Conservation (phyloP, 37 sponge, comb jelly and placozoan genomes). For the Crambe crambe region DNA sequence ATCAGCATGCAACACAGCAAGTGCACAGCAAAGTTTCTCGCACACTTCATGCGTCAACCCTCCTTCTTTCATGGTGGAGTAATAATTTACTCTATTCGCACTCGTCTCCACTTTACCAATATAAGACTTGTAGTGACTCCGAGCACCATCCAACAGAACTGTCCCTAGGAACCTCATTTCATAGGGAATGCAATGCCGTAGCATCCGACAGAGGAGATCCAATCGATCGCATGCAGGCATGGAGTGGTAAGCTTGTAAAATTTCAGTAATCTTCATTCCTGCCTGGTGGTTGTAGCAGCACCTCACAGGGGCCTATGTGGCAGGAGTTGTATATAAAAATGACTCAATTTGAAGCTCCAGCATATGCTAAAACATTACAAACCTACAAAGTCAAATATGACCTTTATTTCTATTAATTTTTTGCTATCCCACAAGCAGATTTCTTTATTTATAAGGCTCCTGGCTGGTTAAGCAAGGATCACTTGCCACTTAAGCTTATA, state of each 20-base stretch:
- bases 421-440: no score
- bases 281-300: no score
- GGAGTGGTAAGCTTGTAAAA: conserved; percentile 51
- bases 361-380: no score
- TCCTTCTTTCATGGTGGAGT: conserved; percentile 27
- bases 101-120: conserved; percentile 27
- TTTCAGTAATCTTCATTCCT: conserved; percentile 52
- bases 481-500: background rate
- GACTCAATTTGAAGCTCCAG: no score
- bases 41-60: conserved; percentile 52
- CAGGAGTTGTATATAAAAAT: no score
- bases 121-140: conserved; percentile 30
- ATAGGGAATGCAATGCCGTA: conserved; percentile 59
- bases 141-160: conserved; percentile 41
- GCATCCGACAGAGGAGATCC: conserved; percentile 67
- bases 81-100: conserved; percentile 57
- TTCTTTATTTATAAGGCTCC: background rate
- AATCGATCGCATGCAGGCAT: conserved; percentile 68
- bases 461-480: background rate
- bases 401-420: no score
- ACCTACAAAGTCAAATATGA: no score
- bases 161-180: conserved; percentile 64
- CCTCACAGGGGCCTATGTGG: background rate
- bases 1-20: conserved; percentile 62
- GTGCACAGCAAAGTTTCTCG: conserved; percentile 62